These are phyloP conservation scores for Ceratina australensis DNA, from an alignment of 1,140 invertebrate genomes.

Conservation along the genomic window DNA sequence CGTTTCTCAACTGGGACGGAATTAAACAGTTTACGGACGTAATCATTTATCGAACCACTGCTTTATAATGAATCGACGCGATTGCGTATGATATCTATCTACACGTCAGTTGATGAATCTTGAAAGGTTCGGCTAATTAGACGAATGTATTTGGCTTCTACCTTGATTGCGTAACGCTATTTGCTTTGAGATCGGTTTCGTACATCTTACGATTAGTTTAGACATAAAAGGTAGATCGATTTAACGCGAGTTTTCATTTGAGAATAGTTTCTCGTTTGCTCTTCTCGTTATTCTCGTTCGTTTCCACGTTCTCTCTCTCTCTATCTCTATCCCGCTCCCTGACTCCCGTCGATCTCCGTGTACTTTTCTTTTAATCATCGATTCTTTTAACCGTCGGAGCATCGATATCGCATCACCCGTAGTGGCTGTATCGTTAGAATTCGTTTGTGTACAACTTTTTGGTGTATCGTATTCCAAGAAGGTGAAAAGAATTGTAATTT, in stretches of 20 bases:
- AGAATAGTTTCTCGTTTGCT: constrained; percentile 64
- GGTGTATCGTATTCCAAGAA: constrained; percentile 41
- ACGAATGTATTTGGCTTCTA: constrained; percentile 79
- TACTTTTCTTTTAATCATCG: constrained; percentile 1
- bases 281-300: not conserved
- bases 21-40: too few species aligned
- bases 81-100: not conserved
- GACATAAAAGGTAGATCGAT: constrained; percentile 78
- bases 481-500: constrained; percentile 45
- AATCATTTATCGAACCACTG: too few species aligned
- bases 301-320: not conserved
- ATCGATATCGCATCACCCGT: constrained; percentile 31
- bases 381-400: constrained; percentile 39
- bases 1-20: constrained; percentile 14
- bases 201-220: constrained; percentile 76
- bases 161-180: constrained; percentile 80
- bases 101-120: constrained; percentile 56
- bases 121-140: constrained; percentile 74
- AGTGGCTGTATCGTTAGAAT: constrained; percentile 48
- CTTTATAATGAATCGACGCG: too few species aligned
- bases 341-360: not conserved
- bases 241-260: constrained; percentile 68
- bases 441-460: constrained; percentile 29
- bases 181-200: constrained; percentile 79
- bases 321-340: too few species aligned